Evolutionary conservation across 2,797 vertebrate genomes (phyloP).

Genomic region (Anas bernieri): DNA sequence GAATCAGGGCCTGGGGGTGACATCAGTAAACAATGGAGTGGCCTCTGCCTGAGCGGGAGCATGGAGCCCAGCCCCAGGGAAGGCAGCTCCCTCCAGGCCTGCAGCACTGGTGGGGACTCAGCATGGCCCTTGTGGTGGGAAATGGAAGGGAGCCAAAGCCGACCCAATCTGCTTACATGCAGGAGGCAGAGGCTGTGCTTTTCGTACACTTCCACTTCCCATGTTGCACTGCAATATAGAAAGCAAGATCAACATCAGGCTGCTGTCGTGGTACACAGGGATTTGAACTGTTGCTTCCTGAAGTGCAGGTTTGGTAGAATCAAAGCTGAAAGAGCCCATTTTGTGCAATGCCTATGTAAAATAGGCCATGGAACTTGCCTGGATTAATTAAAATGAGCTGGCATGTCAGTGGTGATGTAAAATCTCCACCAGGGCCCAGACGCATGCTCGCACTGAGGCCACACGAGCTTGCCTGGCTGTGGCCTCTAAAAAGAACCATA

Average conservation of each 20-base stretch:
- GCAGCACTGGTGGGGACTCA: fast-evolving
- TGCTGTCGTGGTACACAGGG: background rate
- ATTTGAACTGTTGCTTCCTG: background rate
- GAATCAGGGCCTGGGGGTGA: no score
- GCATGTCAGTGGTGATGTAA: fast-evolving
- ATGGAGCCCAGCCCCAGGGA: background rate
- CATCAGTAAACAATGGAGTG: background rate
- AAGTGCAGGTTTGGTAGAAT: fast-evolving
- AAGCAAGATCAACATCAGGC: background rate
- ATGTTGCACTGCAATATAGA: fast-evolving
- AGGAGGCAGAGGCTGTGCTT: fast-evolving
- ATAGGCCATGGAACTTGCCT: background rate
- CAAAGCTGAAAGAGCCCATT: background rate
- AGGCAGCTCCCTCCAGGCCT: background rate
- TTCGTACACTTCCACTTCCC: background rate
- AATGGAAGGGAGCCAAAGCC: background rate
- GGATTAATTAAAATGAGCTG: fast-evolving
- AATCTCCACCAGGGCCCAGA: background rate
- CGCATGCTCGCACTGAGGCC: background rate
- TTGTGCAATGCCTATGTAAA: background rate
- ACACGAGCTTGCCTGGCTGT: fast-evolving
- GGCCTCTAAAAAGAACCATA: background rate
- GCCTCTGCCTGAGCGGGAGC: fast-evolving
- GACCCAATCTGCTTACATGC: background rate
- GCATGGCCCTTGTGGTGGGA: fast-evolving